phyloP scores from a whole-genome alignment of 2,113 vertebrate genomes.

The Bos indicus region DNA sequence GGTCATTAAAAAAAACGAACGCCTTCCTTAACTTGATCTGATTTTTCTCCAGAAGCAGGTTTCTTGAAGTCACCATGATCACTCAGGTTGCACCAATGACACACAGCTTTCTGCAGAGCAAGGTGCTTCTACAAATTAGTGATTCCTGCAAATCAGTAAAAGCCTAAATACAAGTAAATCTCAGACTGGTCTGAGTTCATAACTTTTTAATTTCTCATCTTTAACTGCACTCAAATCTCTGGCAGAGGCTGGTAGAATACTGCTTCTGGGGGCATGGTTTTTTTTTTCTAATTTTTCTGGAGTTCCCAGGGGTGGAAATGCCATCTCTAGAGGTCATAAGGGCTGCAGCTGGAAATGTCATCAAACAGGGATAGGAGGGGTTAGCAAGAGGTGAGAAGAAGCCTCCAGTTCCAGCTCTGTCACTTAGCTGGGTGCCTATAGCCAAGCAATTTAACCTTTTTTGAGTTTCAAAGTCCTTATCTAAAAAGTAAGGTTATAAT shows the following conservation, averaged over 20 bases:
- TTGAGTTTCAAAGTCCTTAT: background rate
- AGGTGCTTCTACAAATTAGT: background rate
- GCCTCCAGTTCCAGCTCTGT: background rate
- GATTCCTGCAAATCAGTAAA: background rate
- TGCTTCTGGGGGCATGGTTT: background rate
- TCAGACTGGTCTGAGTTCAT: background rate
- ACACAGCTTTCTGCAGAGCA: background rate
- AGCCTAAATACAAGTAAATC: background rate
- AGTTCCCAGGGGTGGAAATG: background rate
- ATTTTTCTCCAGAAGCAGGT: background rate
- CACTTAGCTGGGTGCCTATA: background rate
- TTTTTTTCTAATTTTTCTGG: background rate
- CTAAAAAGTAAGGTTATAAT: background rate
- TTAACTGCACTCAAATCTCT: background rate
- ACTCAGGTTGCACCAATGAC: background rate
- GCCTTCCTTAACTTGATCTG: background rate
- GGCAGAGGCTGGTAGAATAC: background rate
- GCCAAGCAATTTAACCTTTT: background rate
- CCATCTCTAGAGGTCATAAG: background rate
- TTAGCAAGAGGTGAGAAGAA: background rate
- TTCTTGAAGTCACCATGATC: background rate
- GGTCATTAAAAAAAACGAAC: background rate
- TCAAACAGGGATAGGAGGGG: background rate
- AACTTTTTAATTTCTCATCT: background rate
- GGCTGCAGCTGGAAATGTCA: background rate